A percentile compares a stretch with the other conserved stretches of the same genome.
Evolutionary conservation across 1,140 invertebrate species (phyloP).

Genomic region (Atta colombica): DNA sequence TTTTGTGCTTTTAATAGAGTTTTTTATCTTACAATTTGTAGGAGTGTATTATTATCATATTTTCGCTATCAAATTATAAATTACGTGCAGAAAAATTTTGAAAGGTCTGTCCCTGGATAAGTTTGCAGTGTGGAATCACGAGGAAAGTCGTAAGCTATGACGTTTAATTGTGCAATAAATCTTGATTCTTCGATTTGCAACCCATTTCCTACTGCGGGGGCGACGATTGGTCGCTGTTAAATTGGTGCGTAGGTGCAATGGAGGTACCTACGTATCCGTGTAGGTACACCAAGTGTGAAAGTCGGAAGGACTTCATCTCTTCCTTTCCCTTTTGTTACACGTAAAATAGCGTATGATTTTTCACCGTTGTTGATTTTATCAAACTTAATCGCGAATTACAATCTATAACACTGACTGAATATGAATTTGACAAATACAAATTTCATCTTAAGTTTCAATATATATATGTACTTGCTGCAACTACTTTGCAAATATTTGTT

Average conservation of each 20-base stretch:
- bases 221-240: conserved; percentile 83
- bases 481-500: background rate
- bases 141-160: conserved; percentile 82
- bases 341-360: conserved; percentile 56
- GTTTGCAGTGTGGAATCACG: conserved; percentile 74
- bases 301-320: conserved; percentile 79
- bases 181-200: conserved; percentile 85
- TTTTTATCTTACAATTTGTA: background rate
- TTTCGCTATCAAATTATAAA: background rate
- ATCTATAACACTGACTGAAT: conserved; percentile 2
- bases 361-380: conserved; percentile 19
- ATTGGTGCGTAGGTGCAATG: conserved; percentile 84
- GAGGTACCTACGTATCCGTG: conserved; percentile 81
- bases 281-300: conserved; percentile 84
- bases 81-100: conserved; percentile 10
- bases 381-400: background rate
- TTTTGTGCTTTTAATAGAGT: background rate
- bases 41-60: background rate
- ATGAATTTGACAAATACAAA: background rate
- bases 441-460: background rate
- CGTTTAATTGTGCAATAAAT: conserved; percentile 86
- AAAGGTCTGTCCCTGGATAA: conserved; percentile 70
- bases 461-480: background rate
- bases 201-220: conserved; percentile 86
- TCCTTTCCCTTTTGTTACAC: conserved; percentile 50